Conservation (phyloP, 2,888 invertebrate species). For the Allophyes oxyacanthae region DNA sequence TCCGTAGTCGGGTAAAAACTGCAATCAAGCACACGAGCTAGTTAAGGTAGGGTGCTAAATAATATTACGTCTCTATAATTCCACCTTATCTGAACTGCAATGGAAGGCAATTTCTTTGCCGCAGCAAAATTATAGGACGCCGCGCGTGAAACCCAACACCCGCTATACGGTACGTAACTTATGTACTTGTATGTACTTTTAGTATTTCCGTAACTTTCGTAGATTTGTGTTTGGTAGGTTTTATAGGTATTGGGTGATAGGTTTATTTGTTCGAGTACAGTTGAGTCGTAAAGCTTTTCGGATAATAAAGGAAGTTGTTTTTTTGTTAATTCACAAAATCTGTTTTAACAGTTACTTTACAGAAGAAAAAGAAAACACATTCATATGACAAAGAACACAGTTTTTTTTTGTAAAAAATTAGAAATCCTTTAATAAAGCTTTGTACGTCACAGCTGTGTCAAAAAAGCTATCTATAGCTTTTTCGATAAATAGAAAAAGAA, state of each 20-base stretch:
- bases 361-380: too few relatives aligned
- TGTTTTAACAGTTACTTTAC: too few relatives aligned
- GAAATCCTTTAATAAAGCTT: too few relatives aligned
- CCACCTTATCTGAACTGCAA: conserved; percentile 64
- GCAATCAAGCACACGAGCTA: conserved; percentile 26
- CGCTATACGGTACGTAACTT: conserved; percentile 18
- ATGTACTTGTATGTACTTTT: conserved; percentile 24
- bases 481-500: too few relatives aligned
- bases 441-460: too few relatives aligned
- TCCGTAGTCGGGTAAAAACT: too few relatives aligned
- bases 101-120: conserved; percentile 73
- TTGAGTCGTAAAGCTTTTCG: neutral
- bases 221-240: conserved; percentile 33
- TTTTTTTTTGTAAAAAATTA: too few relatives aligned
- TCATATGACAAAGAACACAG: too few relatives aligned
- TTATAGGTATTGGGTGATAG: conserved; percentile 24
- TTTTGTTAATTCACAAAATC: too few relatives aligned
- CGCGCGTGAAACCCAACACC: conserved; percentile 69
- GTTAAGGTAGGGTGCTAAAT: conserved; percentile 48
- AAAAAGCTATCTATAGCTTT: too few relatives aligned
- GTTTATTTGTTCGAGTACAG: conserved; percentile 1
- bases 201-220: conserved; percentile 22
- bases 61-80: conserved; percentile 71
- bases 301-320: too few relatives aligned
- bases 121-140: conserved; percentile 71